phyloP scores from a whole-genome alignment of 2,888 invertebrate species.

The Isotomurus palustris region DNA sequence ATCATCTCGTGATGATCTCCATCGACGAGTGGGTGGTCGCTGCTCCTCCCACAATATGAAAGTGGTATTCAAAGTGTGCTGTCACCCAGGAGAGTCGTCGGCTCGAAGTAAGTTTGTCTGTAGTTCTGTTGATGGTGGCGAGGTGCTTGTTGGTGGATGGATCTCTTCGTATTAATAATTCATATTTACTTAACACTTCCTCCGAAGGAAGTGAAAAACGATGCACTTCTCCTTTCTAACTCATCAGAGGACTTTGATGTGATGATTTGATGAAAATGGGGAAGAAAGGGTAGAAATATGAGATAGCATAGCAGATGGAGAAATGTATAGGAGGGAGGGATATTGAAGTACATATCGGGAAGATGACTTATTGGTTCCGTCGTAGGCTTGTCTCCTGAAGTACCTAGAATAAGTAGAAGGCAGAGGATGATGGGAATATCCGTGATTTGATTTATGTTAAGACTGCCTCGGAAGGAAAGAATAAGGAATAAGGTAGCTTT shows the following conservation, averaged over 20 bases:
- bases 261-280: not conserved
- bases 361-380: too few species aligned
- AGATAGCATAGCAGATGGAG: not conserved
- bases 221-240: too few species aligned
- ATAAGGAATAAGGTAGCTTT: too few species aligned
- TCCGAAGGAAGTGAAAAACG: not conserved
- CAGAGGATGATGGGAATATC: too few species aligned
- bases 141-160: too few species aligned
- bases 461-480: too few species aligned
- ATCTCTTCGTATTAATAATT: not conserved
- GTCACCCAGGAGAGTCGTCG: conserved; percentile 64
- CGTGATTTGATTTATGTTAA: conserved; percentile 2
- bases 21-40: conserved; percentile 85
- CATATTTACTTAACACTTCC: not conserved
- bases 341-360: not conserved
- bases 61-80: conserved; percentile 90
- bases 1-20: conserved; percentile 84
- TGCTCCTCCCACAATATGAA: conserved; percentile 93
- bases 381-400: too few species aligned
- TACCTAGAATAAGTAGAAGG: too few species aligned
- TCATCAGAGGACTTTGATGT: too few species aligned
- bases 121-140: not conserved
- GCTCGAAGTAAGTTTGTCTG: conserved; percentile 52
- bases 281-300: not conserved
- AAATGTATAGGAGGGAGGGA: not conserved